Conservation (phyloP, 2,888 invertebrate genomes). For the Eucera pruinosa region DNA sequence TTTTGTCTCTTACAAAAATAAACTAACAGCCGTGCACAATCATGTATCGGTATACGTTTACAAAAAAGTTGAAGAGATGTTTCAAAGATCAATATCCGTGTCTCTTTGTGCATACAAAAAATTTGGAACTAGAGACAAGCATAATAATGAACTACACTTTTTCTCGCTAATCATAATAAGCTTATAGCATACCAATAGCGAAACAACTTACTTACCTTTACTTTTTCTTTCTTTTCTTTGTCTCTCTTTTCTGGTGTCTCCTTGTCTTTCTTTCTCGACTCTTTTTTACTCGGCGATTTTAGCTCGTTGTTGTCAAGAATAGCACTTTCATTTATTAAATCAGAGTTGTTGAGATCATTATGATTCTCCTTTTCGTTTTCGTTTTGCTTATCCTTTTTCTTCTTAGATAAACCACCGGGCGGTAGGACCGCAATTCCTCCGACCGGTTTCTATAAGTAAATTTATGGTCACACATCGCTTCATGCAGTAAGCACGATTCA, state of each 20-base stretch:
- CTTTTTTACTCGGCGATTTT: conserved; percentile 81
- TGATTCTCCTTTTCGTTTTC: conserved; percentile 86
- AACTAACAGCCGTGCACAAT: conserved; percentile 51
- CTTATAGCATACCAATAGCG: conserved; percentile 11
- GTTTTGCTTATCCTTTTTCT: conserved; percentile 86
- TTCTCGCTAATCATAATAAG: conserved; percentile 15
- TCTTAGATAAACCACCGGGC: conserved; percentile 87
- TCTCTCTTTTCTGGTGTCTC: conserved; percentile 82
- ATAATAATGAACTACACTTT: conserved; percentile 15
- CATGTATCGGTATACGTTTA: conserved; percentile 1
- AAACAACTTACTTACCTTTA: conserved; percentile 83
- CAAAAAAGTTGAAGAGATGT: too few relatives aligned
- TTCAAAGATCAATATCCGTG: background rate
- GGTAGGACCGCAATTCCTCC: conserved; percentile 94
- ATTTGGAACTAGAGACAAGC: background rate
- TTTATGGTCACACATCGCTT: conserved; percentile 79
- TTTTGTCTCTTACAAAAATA: conserved; percentile 11
- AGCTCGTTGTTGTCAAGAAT: conserved; percentile 77
- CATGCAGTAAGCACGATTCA: conserved; percentile 78
- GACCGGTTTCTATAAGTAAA: conserved; percentile 90
- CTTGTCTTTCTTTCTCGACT: conserved; percentile 80
- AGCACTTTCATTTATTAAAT: conserved; percentile 79
- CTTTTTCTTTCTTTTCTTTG: conserved; percentile 84
- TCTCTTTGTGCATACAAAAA: conserved; percentile 1
- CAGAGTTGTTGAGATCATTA: conserved; percentile 84